Conservation (phyloP, 2,797 vertebrate species). For the Manis pentadactyla region DNA sequence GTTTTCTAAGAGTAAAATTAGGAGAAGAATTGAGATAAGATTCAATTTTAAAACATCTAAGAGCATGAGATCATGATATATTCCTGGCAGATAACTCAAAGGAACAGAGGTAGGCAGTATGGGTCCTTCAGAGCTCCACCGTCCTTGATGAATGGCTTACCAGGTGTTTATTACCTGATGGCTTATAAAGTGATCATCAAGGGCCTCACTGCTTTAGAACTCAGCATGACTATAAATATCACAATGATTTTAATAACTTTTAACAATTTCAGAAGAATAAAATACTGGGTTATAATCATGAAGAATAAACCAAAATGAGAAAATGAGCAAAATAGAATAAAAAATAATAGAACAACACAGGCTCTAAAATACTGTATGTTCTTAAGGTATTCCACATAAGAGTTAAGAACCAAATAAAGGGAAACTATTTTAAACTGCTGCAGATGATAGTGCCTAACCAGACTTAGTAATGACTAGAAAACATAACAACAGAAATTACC, state of each 20-base stretch:
- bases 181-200: not conserved
- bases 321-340: not conserved
- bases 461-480: not conserved
- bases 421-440: not conserved
- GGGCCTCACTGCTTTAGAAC: not conserved
- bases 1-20: not conserved
- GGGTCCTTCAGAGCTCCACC: not conserved
- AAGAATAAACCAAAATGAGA: not conserved
- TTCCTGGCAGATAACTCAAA: not conserved
- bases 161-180: not conserved
- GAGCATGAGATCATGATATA: not conserved
- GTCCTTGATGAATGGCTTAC: not conserved
- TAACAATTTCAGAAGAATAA: constrained; percentile 25
- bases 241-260: not conserved
- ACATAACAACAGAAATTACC: not conserved
- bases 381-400: not conserved
- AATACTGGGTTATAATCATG: not conserved
- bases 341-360: too few species aligned
- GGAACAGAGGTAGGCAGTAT: not conserved
- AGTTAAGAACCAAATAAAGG: not conserved
- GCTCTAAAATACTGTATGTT: not conserved
- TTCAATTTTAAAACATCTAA: constrained; percentile 12
- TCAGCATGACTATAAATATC: not conserved
- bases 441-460: not conserved
- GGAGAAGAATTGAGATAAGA: not conserved